These are phyloP conservation scores for Tubiluchus corallicola DNA, from an alignment of 2,888 invertebrate genomes.

Conservation along the genomic window DNA sequence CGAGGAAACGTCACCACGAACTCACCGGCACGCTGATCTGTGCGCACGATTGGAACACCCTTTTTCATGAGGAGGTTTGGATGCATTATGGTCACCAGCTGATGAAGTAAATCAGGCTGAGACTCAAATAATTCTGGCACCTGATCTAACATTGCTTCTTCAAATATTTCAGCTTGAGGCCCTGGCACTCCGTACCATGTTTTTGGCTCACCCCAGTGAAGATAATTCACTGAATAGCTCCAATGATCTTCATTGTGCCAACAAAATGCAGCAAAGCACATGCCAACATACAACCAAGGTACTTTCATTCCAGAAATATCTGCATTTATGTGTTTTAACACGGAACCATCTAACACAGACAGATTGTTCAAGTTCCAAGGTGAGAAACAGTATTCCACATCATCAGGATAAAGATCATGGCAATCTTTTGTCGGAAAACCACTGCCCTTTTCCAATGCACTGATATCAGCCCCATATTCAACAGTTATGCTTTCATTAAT, in stretches of 20 bases:
- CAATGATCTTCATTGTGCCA: conserved; percentile 12
- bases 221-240: conserved; percentile 12
- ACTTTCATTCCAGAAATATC: conserved; percentile 12
- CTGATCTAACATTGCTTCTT: conserved; percentile 9
- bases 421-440: conserved; percentile 9
- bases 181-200: conserved; percentile 12
- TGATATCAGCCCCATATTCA: conserved; percentile 10
- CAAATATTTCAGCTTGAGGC: conserved; percentile 9
- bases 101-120: conserved; percentile 11
- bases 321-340: conserved; percentile 7
- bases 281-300: conserved; percentile 12
- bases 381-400: conserved; percentile 5
- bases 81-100: conserved; percentile 11
- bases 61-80: conserved; percentile 10
- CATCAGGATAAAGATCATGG: not conserved
- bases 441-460: conserved; percentile 10
- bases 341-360: conserved; percentile 8
- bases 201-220: conserved; percentile 12
- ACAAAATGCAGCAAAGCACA: conserved; percentile 11
- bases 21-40: conserved; percentile 10
- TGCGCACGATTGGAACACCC: conserved; percentile 8
- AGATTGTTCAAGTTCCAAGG: conserved; percentile 11
- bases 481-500: conserved; percentile 8
- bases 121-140: conserved; percentile 11
- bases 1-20: conserved; percentile 11